Percentiles rank a stretch among this genome's conserved stretches.
phyloP scores from a whole-genome alignment of 2,797 vertebrate genomes.

The Gymnothorax javanicus region DNA sequence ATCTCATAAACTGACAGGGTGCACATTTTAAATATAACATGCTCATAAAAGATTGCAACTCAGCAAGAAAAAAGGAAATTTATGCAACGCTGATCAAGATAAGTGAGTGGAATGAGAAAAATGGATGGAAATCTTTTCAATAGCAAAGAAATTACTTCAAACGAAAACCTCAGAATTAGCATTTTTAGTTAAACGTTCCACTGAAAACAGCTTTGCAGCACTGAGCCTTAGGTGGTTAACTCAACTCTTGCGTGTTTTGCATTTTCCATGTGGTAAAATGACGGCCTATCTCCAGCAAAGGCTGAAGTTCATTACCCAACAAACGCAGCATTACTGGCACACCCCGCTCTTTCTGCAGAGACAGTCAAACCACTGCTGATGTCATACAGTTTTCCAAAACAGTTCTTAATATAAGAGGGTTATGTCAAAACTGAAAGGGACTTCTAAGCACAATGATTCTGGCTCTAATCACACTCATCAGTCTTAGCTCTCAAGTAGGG shows the following conservation, averaged over 20 bases:
- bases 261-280: conserved; percentile 35
- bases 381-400: conserved; percentile 35
- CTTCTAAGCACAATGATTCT: conserved; percentile 19
- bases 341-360: conserved; percentile 15
- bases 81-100: background rate
- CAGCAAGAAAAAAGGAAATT: background rate
- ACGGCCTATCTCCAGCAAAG: background rate
- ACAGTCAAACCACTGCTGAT: conserved; percentile 14
- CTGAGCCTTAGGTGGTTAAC: background rate
- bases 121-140: background rate
- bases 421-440: background rate
- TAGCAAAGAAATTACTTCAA: conserved; percentile 27
- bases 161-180: conserved; percentile 38
- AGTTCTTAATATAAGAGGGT: conserved; percentile 22
- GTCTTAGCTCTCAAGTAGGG: conserved; percentile 19
- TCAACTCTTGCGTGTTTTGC: conserved; percentile 22
- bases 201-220: background rate
- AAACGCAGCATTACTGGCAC: conserved; percentile 26
- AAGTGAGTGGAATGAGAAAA: background rate
- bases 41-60: background rate
- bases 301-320: conserved; percentile 1
- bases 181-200: conserved; percentile 25
- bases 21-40: background rate
- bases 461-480: conserved; percentile 22
- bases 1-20: too few species aligned